Evolutionary conservation across 2,113 vertebrate species (phyloP), one percentile per base, ranked within the genome.

Genomic region (Strigops habroptila): DNA sequence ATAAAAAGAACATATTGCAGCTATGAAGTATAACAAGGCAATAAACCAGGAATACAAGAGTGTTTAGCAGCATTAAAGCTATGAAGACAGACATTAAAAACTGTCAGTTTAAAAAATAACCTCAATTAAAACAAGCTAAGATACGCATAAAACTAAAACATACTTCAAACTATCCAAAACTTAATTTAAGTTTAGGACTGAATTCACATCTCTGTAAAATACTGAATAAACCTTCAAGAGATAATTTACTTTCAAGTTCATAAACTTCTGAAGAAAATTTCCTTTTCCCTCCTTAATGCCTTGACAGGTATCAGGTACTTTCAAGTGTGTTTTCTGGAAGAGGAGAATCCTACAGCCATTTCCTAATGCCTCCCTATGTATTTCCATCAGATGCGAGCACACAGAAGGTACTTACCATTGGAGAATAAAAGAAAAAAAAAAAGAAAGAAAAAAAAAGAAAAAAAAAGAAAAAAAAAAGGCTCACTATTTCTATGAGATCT

Each of bases 21-120:
- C 67, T 87, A 53, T 39, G 48, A 91, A 87, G 60, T 84, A 79
- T 57, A 95, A 88, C 60, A 93, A 76, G 71, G 62, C 78, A 90
- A 91, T 96, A 93, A 94, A 82, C 59, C 4, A 6, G 41, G 55
- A 85, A 82, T 64, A 91, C 53, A 89, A 84, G n/a, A 69, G 31
- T 76, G 35, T 82, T 94, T 53, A 95, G 55, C 48, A 86, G 59
- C 49, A 74, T 44, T 94, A 91, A 68, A 94, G 25, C 80, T 82
- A 71, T n/a, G 69, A 91, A 93, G 76, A 85, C 8, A 85, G 65
- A 33, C 53, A 93, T 70, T 95, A 94, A 86, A 96, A 92, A 27
- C 10, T 41, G 59, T 22, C 64, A 94, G 71, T 71, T 87, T 62
- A 70, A 96, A 91, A 94, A 90, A 90, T 55, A 90, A 77, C 46